Conservation (phyloP, 2,888 invertebrate genomes). For the Ischnura elegans region DNA sequence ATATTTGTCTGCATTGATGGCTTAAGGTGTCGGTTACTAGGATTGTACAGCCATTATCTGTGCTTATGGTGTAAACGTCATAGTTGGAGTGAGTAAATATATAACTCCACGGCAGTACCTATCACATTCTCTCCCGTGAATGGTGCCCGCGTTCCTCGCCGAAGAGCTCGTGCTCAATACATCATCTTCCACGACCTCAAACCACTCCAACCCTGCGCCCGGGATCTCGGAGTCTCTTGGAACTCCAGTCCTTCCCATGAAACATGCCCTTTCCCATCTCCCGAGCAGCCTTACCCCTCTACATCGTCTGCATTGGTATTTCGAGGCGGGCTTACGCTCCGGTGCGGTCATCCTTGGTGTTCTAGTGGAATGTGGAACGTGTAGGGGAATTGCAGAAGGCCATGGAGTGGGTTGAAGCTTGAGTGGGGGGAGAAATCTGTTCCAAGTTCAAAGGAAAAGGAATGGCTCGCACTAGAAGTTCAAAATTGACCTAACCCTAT, state of each 20-base stretch:
- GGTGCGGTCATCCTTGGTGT: background rate
- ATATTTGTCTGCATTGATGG: no score
- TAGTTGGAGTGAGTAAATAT: no score
- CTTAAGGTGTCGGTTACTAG: no score
- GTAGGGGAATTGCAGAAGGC: background rate
- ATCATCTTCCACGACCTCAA: background rate
- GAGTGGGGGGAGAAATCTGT: background rate
- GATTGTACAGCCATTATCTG: no score
- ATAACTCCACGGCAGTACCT: no score
- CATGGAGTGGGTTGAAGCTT: background rate
- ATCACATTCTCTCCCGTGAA: no score
- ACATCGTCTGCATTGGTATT: background rate
- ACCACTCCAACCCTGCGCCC: background rate
- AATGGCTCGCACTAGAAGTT: no score
- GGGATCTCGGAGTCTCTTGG: background rate
- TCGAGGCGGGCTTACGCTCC: background rate
- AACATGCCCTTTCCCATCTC: background rate
- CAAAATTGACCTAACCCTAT: no score
- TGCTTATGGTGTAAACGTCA: no score
- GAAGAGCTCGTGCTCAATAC: no score
- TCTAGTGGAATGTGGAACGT: background rate
- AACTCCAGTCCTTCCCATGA: background rate
- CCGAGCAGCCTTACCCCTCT: background rate
- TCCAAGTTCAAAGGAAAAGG: background rate
- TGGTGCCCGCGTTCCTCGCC: no score